Conservation (phyloP, 2,797 vertebrate genomes). For the Malacoraja senta region DNA sequence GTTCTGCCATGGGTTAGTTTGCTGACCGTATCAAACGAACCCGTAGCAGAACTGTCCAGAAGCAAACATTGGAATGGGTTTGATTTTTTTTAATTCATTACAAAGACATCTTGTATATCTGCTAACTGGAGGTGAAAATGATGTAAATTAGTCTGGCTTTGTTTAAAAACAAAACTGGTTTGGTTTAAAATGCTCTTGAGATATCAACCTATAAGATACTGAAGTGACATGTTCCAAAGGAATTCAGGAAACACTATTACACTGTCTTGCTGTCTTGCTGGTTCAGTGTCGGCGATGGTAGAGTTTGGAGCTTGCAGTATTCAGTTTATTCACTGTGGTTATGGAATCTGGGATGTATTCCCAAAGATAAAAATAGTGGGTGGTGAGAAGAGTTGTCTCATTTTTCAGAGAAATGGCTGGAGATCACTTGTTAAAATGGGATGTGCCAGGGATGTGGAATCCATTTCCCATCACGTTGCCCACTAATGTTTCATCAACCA, state of each 20-base stretch:
- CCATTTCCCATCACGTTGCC: not conserved
- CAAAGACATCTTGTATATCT: not conserved
- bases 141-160: not conserved
- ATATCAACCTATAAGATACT: not conserved
- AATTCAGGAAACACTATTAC: not conserved
- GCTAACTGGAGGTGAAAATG: not conserved
- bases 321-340: not conserved
- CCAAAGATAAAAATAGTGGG: not conserved
- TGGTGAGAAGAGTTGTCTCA: not conserved
- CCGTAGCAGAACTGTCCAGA: not conserved
- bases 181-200: not conserved
- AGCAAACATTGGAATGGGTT: not conserved
- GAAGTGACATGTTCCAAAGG: not conserved
- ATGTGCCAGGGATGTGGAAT: not conserved
- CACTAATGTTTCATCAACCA: not conserved
- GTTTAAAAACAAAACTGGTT: not conserved
- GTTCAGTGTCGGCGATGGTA: not conserved
- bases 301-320: not conserved
- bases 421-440: not conserved
- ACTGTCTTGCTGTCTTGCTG: not conserved
- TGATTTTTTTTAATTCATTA: constrained; percentile 20
- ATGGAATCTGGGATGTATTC: not conserved
- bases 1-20: not conserved
- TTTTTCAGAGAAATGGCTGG: not conserved
- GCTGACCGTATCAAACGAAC: not conserved